Conservation (phyloP, 1,140 invertebrate genomes). For the Dolichoris vasculosae region DNA sequence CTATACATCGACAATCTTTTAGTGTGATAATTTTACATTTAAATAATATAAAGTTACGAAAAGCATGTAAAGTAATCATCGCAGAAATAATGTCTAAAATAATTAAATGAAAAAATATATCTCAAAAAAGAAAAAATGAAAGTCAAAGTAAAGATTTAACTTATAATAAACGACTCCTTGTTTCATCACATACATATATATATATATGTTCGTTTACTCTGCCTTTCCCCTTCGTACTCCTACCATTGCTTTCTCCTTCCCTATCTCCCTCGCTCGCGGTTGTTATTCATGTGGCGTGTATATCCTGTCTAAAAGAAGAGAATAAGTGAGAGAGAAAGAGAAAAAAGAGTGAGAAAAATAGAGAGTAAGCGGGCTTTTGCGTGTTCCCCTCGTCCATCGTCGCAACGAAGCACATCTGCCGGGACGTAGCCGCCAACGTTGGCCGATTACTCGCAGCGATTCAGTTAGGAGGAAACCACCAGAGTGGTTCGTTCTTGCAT, state of each 20-base stretch:
- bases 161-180: not conserved
- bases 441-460: not conserved
- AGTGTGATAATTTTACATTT: no score
- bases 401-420: slow-evolving; percentile 40
- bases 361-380: slow-evolving; percentile 4
- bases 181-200: not conserved
- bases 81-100: no score
- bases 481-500: not conserved
- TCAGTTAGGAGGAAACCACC: slow-evolving; percentile 47
- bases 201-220: not conserved
- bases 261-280: not conserved
- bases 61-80: no score
- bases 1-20: no score
- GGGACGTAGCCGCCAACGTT: not conserved
- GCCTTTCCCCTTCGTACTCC: not conserved
- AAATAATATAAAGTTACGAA: no score
- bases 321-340: not conserved
- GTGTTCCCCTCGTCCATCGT: slow-evolving; percentile 22
- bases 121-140: not conserved
- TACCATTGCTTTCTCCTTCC: slow-evolving; percentile 24
- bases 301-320: slow-evolving; percentile 24
- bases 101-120: not conserved
- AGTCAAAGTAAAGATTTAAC: not conserved
- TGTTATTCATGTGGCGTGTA: slow-evolving; percentile 13
- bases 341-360: slow-evolving; percentile 7